These are phyloP conservation scores for Philotrypesis tridentata DNA, from an alignment of 1,140 invertebrate genomes.

Conservation along the genomic window DNA sequence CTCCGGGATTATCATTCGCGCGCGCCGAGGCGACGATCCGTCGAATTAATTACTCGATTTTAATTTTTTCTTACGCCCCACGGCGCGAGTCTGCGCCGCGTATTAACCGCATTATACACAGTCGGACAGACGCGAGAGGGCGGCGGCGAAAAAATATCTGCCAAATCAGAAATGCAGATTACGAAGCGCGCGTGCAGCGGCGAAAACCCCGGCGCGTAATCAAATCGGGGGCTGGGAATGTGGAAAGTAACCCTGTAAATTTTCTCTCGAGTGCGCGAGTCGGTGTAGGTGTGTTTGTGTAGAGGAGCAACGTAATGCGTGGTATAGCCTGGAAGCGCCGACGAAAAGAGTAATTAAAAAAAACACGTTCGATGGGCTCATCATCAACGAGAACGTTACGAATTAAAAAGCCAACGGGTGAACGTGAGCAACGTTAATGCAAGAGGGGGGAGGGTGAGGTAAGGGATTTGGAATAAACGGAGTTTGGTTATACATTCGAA, in stretches of 20 bases:
- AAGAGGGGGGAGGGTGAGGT: no score
- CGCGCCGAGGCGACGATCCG: background rate
- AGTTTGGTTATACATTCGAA: no score
- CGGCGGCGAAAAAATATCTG: background rate
- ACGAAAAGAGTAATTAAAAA: slow-evolving; percentile 32
- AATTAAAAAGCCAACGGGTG: background rate
- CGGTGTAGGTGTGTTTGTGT: no score
- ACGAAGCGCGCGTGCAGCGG: background rate
- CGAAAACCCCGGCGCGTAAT: background rate
- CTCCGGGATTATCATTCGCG: background rate
- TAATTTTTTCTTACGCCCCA: background rate
- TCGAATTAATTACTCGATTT: background rate
- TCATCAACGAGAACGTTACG: slow-evolving; percentile 18
- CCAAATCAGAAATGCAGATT: slow-evolving; percentile 31
- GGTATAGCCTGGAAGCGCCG: background rate
- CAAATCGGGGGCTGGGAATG: slow-evolving; percentile 5
- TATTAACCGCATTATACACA: background rate
- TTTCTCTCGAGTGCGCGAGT: background rate
- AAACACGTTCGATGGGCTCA: background rate
- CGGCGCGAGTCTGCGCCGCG: no score
- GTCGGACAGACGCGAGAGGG: no score
- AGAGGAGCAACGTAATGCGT: no score
- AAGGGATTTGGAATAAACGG: no score
- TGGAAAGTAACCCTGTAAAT: slow-evolving; percentile 22
- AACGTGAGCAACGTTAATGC: no score